Conservation (phyloP, 1,140 invertebrate genomes). For the Cydia splendana region DNA sequence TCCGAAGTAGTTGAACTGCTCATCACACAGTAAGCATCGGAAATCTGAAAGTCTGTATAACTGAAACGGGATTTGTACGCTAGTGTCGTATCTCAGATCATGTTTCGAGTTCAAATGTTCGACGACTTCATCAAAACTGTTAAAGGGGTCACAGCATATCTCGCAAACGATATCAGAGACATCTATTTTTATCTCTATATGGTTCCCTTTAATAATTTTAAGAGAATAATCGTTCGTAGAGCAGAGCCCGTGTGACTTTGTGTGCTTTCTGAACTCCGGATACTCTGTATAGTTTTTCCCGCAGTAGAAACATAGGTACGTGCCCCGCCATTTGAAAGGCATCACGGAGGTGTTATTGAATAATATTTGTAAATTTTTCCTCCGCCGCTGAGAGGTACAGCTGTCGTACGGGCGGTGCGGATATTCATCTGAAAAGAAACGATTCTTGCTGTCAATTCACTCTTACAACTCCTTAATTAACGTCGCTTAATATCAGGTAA, state of each 20-base stretch:
- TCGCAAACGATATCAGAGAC: constrained; percentile 62
- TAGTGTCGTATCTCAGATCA: constrained; percentile 58
- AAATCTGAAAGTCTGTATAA: constrained; percentile 58
- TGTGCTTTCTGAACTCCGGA: constrained; percentile 61
- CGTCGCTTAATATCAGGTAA: constrained; percentile 32
- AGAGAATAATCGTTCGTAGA: constrained; percentile 54
- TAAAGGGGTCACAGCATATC: constrained; percentile 59
- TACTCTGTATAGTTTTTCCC: constrained; percentile 56
- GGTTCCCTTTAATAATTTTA: constrained; percentile 57
- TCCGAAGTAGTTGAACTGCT: constrained; percentile 57
- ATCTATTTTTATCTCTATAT: constrained; percentile 65
- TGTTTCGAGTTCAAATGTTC: constrained; percentile 65
- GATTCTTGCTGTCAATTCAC: constrained; percentile 51
- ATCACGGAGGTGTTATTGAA: constrained; percentile 70
- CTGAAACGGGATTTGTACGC: constrained; percentile 51
- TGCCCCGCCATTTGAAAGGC: constrained; percentile 71
- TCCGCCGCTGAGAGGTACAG: constrained; percentile 55
- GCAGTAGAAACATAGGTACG: constrained; percentile 68
- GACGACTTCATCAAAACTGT: constrained; percentile 52
- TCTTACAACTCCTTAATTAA: constrained; percentile 23
- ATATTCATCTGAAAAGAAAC: constrained; percentile 71
- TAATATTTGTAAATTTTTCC: constrained; percentile 67
- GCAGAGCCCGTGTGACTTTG: constrained; percentile 57
- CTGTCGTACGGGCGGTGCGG: constrained; percentile 52
- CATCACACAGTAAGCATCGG: constrained; percentile 55